Evolutionary conservation across 2,888 invertebrate genomes (phyloP), one percentile per base, ranked within the genome.

Genomic region (Odontomyia ornata): DNA sequence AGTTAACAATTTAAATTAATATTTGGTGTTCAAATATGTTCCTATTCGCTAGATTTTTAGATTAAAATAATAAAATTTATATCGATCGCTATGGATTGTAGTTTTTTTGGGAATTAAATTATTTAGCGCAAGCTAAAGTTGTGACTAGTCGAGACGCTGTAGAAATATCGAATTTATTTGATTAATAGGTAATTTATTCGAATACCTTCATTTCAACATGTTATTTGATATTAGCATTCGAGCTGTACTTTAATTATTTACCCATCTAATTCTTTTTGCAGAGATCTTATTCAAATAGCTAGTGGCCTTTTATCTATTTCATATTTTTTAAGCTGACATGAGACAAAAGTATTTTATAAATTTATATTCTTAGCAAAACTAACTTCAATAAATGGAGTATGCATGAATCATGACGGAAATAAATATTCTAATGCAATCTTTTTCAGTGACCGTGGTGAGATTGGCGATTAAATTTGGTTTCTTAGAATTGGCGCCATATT

Each of bases 31-130:
- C 36, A 3, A 60, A 60, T 21, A 60, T 23, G 15, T 60, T 73
- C 21, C 69, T 52, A 52, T 52, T 11, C 25, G 73, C 73, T 73
- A 73, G 73, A 60, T 2, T 43, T 36, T 77, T 71, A 27, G 46
- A 46, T 67, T 1, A 2, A 67, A 23, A 60, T 23, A 21, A 7
- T 18, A 7, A 23, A 46, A 46, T 23, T n/a, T n/a, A 69, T 47
- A 47, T 13, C 11, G 9, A 43, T 64, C 7, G 60, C 60, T n/a
- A 21, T 67, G 67, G 67, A 67, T 30, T 67, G 46, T 43, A 28
- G 11, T 18, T 67, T 67, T 43, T 43, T n/a, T n/a, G n/a, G 15
- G 43, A 43, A 46, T 36, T 27, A 67, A 67, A 13, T 27, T 67
- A 23, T 43, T 36, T 36, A 67, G 46, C 7, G 25, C 15, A 23